Evolutionary conservation across 2,888 invertebrate species (phyloP).

Genomic region (Actias luna): DNA sequence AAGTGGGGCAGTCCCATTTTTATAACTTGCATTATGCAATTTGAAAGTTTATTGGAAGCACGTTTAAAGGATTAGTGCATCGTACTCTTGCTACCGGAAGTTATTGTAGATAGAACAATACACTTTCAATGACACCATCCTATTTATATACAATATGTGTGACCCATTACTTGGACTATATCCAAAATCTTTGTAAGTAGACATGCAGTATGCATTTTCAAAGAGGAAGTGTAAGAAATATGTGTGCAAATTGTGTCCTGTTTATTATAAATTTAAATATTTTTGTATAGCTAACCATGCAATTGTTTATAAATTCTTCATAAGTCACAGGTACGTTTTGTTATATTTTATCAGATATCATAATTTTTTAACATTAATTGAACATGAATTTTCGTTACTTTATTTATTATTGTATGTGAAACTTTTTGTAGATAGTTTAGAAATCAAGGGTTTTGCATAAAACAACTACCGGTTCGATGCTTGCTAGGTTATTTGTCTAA

Average conservation of each 20-base stretch:
- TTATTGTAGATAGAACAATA: background rate
- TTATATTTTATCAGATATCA: background rate
- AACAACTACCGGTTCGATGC: too few relatives aligned
- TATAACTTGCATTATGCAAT: too few relatives aligned
- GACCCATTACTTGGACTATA: background rate
- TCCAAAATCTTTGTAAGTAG: conserved; percentile 1
- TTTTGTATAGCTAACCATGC: too few relatives aligned
- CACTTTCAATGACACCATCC: background rate
- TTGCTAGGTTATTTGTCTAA: too few relatives aligned
- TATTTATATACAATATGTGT: background rate
- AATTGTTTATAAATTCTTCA: background rate
- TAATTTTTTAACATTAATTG: too few relatives aligned
- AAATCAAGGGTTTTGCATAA: too few relatives aligned
- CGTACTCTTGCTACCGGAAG: background rate
- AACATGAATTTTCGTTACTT: too few relatives aligned
- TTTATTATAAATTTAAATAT: background rate
- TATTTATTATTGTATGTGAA: too few relatives aligned
- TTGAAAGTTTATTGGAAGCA: too few relatives aligned
- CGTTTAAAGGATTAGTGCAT: too few relatives aligned
- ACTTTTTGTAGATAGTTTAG: too few relatives aligned
- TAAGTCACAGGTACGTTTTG: background rate
- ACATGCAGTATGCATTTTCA: conserved; percentile 1
- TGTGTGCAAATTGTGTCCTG: background rate
- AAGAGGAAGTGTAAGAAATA: background rate
- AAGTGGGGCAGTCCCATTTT: too few relatives aligned